These are phyloP conservation scores for Alcedo quadribrachys DNA, from an alignment of 2,797 vertebrate species.

Conservation along the genomic window DNA sequence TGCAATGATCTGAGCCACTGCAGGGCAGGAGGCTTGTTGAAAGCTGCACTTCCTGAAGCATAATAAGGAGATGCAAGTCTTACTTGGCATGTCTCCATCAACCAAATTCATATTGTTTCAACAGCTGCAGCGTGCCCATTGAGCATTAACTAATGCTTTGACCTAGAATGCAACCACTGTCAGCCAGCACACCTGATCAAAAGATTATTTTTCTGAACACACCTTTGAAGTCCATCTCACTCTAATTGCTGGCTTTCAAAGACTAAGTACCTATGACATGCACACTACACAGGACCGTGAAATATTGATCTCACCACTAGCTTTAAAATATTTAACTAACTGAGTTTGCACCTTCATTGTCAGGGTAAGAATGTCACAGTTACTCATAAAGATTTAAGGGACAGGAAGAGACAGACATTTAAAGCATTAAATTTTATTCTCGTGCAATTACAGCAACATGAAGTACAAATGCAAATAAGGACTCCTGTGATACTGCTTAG, in stretches of 20 bases:
- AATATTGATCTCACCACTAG: slow-evolving; percentile 34
- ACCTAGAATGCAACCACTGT: slow-evolving; percentile 70
- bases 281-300: neutral
- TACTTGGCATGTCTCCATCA: slow-evolving; percentile 76
- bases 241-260: slow-evolving; percentile 32
- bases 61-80: slow-evolving; percentile 65
- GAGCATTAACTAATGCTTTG: slow-evolving; percentile 70
- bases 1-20: slow-evolving; percentile 86
- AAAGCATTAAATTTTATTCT: slow-evolving; percentile 21
- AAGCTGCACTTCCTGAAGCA: slow-evolving; percentile 71
- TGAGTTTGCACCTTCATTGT: neutral
- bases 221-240: neutral
- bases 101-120: slow-evolving; percentile 67
- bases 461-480: slow-evolving; percentile 20
- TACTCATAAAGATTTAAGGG: slow-evolving; percentile 25
- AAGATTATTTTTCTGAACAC: slow-evolving; percentile 48
- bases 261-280: neutral
- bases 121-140: slow-evolving; percentile 66
- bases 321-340: slow-evolving; percentile 51
- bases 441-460: neutral
- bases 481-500: neutral
- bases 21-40: slow-evolving; percentile 76
- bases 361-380: slow-evolving; percentile 16
- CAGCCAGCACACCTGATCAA: slow-evolving; percentile 63
- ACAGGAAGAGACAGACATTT: neutral